A percentile compares a stretch with the other conserved stretches of the same genome.
Evolutionary conservation across 2,113 vertebrate genomes (phyloP).

Genomic region (Saimiri boliviensis): DNA sequence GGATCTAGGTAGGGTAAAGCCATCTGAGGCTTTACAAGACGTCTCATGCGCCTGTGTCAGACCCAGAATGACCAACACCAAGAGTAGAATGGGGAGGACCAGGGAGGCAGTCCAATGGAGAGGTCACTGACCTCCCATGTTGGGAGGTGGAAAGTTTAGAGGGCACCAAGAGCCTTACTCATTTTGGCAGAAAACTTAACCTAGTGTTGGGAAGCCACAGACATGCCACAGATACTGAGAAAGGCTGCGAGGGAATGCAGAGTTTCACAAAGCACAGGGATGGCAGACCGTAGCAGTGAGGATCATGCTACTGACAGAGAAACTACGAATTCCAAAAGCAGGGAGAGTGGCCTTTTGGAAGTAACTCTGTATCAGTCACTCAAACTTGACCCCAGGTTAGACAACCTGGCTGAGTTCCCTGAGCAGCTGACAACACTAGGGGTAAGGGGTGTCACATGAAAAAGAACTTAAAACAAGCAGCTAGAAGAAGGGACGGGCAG

Average conservation of each 20-base stretch:
- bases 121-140: neutral
- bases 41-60: neutral
- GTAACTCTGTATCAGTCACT: neutral
- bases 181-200: neutral
- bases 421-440: neutral
- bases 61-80: neutral
- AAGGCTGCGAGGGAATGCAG: neutral
- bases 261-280: neutral
- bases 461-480: neutral
- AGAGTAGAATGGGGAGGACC: neutral
- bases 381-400: neutral
- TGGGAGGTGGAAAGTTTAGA: neutral
- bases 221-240: neutral
- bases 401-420: neutral
- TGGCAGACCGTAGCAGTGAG: neutral
- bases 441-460: neutral
- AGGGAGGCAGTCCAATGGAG: neutral
- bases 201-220: neutral
- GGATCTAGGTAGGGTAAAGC: neutral
- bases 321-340: neutral
- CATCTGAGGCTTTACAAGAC: neutral
- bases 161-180: neutral
- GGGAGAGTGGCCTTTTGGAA: neutral
- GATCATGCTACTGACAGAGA: neutral
- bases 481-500: neutral